Percentiles rank a stretch among this genome's conserved stretches.
phyloP scores from a whole-genome alignment of 2,888 invertebrate genomes.

The Drosophila infuscata region DNA sequence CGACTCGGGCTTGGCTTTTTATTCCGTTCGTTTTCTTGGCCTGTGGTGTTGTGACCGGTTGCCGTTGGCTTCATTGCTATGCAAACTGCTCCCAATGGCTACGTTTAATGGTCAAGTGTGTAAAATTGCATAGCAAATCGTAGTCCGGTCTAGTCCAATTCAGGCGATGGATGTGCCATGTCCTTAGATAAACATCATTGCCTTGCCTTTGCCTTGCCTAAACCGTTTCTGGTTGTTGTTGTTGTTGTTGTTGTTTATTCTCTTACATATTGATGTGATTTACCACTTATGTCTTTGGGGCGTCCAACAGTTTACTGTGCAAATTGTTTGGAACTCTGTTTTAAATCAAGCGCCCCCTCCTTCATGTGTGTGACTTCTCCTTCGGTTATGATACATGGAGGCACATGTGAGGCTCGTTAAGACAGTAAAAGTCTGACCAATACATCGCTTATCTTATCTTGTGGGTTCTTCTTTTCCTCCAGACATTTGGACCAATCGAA shows the following conservation, averaged over 20 bases:
- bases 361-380: not conserved
- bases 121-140: slow-evolving; percentile 82
- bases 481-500: slow-evolving; percentile 33
- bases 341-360: slow-evolving; percentile 62
- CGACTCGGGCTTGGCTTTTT: slow-evolving; percentile 57
- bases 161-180: slow-evolving; percentile 45
- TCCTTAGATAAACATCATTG: slow-evolving; percentile 78
- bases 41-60: slow-evolving; percentile 19
- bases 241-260: slow-evolving; percentile 41
- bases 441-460: slow-evolving; percentile 56
- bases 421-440: slow-evolving; percentile 45
- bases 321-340: slow-evolving; percentile 80
- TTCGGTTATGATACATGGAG: slow-evolving; percentile 52
- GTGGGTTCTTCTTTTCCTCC: slow-evolving; percentile 38
- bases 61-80: slow-evolving; percentile 73
- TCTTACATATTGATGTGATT: slow-evolving; percentile 82
- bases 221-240: not conserved
- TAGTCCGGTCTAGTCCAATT: slow-evolving; percentile 35
- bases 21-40: slow-evolving; percentile 41
- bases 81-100: slow-evolving; percentile 82
- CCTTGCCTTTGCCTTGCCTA: slow-evolving; percentile 15
- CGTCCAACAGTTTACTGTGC: slow-evolving; percentile 72
- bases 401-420: slow-evolving; percentile 54
- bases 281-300: slow-evolving; percentile 80
- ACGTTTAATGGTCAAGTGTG: slow-evolving; percentile 82